phyloP scores from a whole-genome alignment of 2,113 vertebrate species.

The Nerophis lumbriciformis region DNA sequence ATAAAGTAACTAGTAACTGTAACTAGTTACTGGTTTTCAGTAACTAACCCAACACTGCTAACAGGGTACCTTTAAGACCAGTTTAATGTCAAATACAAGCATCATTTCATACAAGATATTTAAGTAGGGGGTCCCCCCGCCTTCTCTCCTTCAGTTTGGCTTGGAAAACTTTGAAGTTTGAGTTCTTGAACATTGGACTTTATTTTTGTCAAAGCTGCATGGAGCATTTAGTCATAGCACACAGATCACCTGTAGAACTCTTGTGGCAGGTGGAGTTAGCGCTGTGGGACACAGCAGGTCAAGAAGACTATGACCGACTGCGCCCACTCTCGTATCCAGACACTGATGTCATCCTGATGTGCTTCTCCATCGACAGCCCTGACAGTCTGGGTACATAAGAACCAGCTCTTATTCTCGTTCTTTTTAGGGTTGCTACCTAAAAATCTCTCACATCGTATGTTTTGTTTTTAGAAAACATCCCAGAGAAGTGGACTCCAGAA shows the following conservation, averaged over 20 bases:
- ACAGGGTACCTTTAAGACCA: no score
- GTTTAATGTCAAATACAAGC: no score
- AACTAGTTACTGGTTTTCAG: no score
- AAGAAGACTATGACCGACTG: conserved; percentile 96
- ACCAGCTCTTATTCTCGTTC: neutral
- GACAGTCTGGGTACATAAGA: conserved; percentile 92
- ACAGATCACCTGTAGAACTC: conserved; percentile 2
- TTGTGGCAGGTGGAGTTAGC: conserved; percentile 88
- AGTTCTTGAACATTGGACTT: no score
- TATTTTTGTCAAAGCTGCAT: no score
- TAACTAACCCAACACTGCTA: no score
- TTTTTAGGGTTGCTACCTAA: neutral
- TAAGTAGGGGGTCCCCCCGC: no score
- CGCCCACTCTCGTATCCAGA: conserved; percentile 97
- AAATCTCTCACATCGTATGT: neutral
- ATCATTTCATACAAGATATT: no score
- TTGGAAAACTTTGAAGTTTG: no score
- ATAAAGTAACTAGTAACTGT: no score
- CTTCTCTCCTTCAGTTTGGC: no score
- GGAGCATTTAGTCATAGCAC: neutral
- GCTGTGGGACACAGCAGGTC: conserved; percentile 97
- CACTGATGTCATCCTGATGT: conserved; percentile 99
- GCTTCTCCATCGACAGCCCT: conserved; percentile 98
- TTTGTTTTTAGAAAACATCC: conserved; percentile 87
- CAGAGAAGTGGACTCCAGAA: conserved; percentile 98